Conservation (phyloP, 2,113 vertebrate species). For the Indri indri region DNA sequence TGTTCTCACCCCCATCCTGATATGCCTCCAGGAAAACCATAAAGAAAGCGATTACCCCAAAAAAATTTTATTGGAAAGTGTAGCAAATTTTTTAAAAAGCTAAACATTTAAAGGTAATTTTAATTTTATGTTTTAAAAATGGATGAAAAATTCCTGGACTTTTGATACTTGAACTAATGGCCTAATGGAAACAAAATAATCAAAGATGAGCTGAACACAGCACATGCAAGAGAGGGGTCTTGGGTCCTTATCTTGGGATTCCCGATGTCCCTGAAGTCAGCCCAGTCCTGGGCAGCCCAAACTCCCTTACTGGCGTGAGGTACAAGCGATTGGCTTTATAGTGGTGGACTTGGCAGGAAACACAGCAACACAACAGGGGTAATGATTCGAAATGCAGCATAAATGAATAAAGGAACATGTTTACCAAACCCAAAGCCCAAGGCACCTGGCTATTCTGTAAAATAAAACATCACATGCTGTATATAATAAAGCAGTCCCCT, state of each 20-base stretch:
- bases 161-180: background rate
- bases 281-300: background rate
- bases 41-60: background rate
- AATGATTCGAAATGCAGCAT: constrained; percentile 12
- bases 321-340: background rate
- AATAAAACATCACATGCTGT: background rate
- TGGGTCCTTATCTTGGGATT: too few relatives aligned
- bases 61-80: constrained; percentile 6
- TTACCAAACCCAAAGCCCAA: background rate
- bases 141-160: background rate
- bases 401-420: constrained; percentile 17
- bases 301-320: background rate
- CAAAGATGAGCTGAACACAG: background rate
- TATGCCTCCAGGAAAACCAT: background rate
- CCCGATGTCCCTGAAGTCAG: background rate
- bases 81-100: background rate
- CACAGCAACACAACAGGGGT: background rate
- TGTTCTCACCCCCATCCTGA: background rate
- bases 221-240: background rate
- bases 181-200: background rate
- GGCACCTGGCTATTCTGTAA: background rate
- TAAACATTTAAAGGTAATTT: constrained; percentile 26
- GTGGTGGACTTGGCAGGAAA: background rate
- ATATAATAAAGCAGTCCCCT: background rate
- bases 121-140: constrained; percentile 10